A percentile compares a stretch with the other conserved stretches of the same genome.
Evolutionary conservation across 1,140 invertebrate genomes (phyloP).

Genomic region (Caenorhabditis inopinata): DNA sequence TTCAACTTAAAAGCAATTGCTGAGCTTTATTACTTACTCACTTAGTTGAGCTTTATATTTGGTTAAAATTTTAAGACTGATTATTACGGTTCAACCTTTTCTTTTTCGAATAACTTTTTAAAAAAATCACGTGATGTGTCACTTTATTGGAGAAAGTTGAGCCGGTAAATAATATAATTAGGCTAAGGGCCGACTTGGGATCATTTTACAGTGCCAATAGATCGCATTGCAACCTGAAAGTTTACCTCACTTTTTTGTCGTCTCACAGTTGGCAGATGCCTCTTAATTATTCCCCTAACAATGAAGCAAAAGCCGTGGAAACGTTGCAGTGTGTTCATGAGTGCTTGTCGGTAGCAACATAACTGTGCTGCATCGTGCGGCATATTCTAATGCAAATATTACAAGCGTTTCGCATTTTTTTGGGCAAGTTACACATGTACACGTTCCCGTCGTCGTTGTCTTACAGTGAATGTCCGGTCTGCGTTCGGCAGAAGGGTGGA

Average conservation of each 20-base stretch:
- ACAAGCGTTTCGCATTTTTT: conserved; percentile 16
- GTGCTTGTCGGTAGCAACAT: conserved; percentile 22
- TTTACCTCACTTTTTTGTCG: background rate
- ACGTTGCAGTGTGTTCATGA: conserved; percentile 21
- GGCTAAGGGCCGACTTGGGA: background rate
- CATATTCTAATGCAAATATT: conserved; percentile 13
- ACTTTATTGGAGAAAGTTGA: background rate
- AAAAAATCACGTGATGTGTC: background rate
- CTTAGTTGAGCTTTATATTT: too few species aligned
- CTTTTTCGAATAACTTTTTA: background rate
- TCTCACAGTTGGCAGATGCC: background rate
- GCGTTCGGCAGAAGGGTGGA: background rate
- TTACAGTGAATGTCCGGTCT: background rate
- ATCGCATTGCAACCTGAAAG: conserved; percentile 25
- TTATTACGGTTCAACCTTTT: background rate
- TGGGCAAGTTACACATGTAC: conserved; percentile 32
- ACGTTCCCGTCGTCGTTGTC: background rate
- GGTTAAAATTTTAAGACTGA: too few species aligned
- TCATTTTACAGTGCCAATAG: conserved; percentile 6
- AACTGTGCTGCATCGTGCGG: conserved; percentile 14
- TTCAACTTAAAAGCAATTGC: too few species aligned
- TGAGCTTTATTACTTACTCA: too few species aligned
- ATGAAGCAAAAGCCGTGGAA: conserved; percentile 26
- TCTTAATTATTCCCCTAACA: conserved; percentile 14
- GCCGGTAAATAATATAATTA: background rate